Conservation (phyloP, 2,797 vertebrate genomes). For the Ctenopoma kingsleyae region DNA sequence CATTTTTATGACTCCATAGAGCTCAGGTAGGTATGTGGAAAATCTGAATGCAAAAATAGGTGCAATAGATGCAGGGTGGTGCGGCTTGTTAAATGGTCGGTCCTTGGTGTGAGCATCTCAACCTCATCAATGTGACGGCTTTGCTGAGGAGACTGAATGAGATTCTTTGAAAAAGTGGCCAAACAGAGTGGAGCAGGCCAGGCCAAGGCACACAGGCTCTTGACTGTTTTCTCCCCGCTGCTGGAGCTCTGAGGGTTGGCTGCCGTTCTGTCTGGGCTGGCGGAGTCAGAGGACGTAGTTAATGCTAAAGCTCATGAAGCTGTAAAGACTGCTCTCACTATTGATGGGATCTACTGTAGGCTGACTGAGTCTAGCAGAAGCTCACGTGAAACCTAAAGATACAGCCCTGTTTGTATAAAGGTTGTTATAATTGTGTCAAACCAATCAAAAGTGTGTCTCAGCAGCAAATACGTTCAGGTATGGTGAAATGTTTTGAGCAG, state of each 20-base stretch:
- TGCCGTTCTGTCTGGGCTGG: slow-evolving; percentile 47
- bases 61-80: slow-evolving; percentile 20
- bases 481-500: too few relatives aligned
- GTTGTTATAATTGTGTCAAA: slow-evolving; percentile 15
- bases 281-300: slow-evolving; percentile 47
- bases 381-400: slow-evolving; percentile 5
- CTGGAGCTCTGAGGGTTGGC: slow-evolving; percentile 59
- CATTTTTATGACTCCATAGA: not conserved
- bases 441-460: too few relatives aligned
- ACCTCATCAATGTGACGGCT: slow-evolving; percentile 32
- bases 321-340: slow-evolving; percentile 27
- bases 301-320: slow-evolving; percentile 34
- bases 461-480: too few relatives aligned
- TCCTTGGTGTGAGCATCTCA: slow-evolving; percentile 15
- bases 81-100: slow-evolving; percentile 21
- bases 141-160: slow-evolving; percentile 39
- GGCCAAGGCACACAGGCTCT: slow-evolving; percentile 55
- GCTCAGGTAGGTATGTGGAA: not conserved
- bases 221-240: slow-evolving; percentile 53
- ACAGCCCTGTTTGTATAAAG: not conserved
- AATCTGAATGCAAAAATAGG: slow-evolving; percentile 19
- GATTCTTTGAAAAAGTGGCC: slow-evolving; percentile 64
- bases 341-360: slow-evolving; percentile 24
- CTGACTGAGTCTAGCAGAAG: slow-evolving; percentile 5
- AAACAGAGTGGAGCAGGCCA: slow-evolving; percentile 14